A percentile compares a stretch with the other conserved stretches of the same genome.
Evolutionary conservation across 2,797 vertebrate genomes (phyloP).

Genomic region (Chiloscyllium punctatum): DNA sequence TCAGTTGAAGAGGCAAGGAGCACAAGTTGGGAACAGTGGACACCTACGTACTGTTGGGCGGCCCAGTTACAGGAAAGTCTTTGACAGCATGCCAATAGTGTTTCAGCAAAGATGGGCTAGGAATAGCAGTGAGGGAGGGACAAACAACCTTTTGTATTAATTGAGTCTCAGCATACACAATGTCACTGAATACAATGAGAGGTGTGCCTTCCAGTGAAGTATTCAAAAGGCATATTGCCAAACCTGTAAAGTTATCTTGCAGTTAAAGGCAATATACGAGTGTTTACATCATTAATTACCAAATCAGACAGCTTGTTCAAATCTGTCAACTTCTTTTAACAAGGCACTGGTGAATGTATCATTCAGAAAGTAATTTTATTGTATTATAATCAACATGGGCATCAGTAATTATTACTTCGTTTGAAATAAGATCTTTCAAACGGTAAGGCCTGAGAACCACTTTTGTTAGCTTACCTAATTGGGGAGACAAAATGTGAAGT

Average conservation of each 20-base stretch:
- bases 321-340: background rate
- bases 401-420: no score
- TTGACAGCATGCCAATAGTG: background rate
- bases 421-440: no score
- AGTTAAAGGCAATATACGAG: background rate
- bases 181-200: background rate
- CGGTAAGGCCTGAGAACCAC: no score
- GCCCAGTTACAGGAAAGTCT: background rate
- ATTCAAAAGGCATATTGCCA: background rate
- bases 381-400: no score
- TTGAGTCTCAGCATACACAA: background rate
- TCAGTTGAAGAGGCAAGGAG: no score
- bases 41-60: background rate
- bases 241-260: background rate
- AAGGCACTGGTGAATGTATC: no score
- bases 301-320: background rate
- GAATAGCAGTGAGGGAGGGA: background rate
- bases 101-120: no score
- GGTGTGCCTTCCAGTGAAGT: background rate
- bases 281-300: background rate
- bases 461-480: no score
- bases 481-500: no score
- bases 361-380: no score
- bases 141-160: background rate
- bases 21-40: background rate